Percentiles rank a stretch among this genome's conserved stretches.
Evolutionary conservation across 2,797 vertebrate species (phyloP).

Genomic region (Siniperca undulata): DNA sequence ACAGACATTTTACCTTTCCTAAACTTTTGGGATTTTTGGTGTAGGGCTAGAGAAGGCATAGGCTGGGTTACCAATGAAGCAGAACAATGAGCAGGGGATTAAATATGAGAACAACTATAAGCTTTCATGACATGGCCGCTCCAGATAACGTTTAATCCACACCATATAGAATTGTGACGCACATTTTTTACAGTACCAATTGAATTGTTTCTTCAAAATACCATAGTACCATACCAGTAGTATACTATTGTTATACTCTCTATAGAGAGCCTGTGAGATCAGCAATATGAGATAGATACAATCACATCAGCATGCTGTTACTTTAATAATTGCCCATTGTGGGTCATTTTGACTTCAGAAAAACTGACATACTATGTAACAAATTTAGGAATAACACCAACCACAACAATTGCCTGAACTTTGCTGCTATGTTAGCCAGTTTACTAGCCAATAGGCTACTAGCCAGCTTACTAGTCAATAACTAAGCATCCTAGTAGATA

Average conservation of each 20-base stretch:
- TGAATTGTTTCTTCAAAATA: not conserved
- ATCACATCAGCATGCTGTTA: not conserved
- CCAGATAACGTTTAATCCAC: slow-evolving; percentile 12
- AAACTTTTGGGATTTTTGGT: slow-evolving; percentile 9
- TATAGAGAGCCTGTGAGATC: not conserved
- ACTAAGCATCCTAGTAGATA: too few relatives aligned
- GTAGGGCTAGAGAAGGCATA: not conserved
- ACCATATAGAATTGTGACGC: not conserved
- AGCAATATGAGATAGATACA: not conserved
- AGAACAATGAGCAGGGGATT: slow-evolving; percentile 16
- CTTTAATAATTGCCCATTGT: not conserved
- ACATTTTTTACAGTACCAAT: not conserved
- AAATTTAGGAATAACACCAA: not conserved
- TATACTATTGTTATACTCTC: too few relatives aligned
- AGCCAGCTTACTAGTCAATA: too few relatives aligned
- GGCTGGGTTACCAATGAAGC: not conserved
- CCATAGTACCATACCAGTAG: not conserved
- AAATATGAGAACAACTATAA: not conserved
- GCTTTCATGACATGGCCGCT: not conserved
- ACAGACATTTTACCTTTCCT: slow-evolving; percentile 24
- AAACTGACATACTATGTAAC: not conserved
- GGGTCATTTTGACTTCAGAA: not conserved
- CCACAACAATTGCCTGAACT: not conserved
- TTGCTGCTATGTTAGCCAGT: not conserved
- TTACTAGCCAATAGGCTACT: not conserved